phyloP scores from a whole-genome alignment of 2,113 vertebrate species.

The Nycticryphes semicollaris region DNA sequence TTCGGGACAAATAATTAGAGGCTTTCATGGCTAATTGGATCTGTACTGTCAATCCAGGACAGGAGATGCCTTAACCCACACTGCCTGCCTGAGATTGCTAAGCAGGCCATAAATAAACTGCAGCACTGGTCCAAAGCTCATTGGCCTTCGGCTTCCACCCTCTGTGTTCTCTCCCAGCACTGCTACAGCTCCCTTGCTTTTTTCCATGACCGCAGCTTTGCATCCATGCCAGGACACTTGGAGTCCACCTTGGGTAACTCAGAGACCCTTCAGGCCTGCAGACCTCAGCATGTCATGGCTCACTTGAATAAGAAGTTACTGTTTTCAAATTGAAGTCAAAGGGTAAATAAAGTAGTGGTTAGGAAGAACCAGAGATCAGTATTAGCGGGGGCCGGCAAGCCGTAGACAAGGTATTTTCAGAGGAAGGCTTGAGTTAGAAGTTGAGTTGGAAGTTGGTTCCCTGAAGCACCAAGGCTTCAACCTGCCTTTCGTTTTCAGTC shows the following conservation, averaged over 20 bases:
- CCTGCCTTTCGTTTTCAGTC: not conserved
- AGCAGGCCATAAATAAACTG: constrained; percentile 52
- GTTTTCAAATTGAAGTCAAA: not conserved
- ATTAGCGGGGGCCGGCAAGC: not conserved
- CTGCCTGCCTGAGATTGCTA: constrained; percentile 39
- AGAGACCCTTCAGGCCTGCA: not conserved
- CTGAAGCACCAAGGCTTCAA: not conserved
- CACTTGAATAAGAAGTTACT: not conserved
- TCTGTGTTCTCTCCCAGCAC: not conserved
- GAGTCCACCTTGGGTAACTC: not conserved
- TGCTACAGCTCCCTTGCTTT: not conserved
- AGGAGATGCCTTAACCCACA: constrained; percentile 42
- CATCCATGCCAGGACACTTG: not conserved
- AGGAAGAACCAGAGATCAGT: not conserved
- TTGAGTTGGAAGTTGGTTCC: not conserved
- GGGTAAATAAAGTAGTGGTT: not conserved
- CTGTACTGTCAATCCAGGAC: constrained; percentile 46
- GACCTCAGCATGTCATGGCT: fast-evolving
- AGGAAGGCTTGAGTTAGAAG: not conserved
- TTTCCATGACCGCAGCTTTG: fast-evolving
- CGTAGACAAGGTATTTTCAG: not conserved
- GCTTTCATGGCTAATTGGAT: constrained; percentile 61
- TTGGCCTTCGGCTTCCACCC: constrained; percentile 9
- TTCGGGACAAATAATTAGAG: constrained; percentile 66
- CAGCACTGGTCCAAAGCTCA: not conserved